These are phyloP conservation scores for Fragum sueziense DNA, from an alignment of 2,888 invertebrate species.

Conservation along the genomic window DNA sequence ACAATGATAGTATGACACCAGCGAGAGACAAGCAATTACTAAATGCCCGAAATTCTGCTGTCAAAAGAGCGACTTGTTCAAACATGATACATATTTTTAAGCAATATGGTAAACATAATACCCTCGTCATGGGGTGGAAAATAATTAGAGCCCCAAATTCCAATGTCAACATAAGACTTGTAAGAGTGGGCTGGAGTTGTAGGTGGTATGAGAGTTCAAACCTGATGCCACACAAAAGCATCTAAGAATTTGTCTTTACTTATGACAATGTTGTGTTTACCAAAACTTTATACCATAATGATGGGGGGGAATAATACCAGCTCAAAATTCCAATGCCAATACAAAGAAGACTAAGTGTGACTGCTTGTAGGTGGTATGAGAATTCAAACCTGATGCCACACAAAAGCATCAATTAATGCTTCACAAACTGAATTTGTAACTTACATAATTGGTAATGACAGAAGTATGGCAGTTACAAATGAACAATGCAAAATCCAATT, in stretches of 20 bases:
- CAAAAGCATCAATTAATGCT: not conserved
- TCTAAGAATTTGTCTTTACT: too few relatives aligned
- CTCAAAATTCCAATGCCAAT: not conserved
- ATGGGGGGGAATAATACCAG: not conserved
- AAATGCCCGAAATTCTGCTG: too few relatives aligned
- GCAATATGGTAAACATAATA: too few relatives aligned
- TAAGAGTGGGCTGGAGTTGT: not conserved
- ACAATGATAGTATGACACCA: too few relatives aligned
- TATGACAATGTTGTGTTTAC: too few relatives aligned
- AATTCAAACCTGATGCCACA: not conserved
- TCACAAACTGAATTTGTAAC: not conserved
- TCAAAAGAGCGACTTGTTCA: too few relatives aligned
- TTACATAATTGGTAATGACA: not conserved
- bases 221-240: not conserved
- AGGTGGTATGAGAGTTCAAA: not conserved
- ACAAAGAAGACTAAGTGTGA: not conserved
- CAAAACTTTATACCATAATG: too few relatives aligned
- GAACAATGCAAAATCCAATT: not conserved
- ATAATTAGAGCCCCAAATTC: not conserved
- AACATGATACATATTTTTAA: too few relatives aligned
- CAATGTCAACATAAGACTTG: not conserved
- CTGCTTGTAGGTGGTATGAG: not conserved
- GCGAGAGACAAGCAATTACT: too few relatives aligned
- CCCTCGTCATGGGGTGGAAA: too few relatives aligned
- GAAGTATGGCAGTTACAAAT: constrained; percentile 3